phyloP scores from a whole-genome alignment of 2,888 invertebrate genomes.

The Homarus gammarus region DNA sequence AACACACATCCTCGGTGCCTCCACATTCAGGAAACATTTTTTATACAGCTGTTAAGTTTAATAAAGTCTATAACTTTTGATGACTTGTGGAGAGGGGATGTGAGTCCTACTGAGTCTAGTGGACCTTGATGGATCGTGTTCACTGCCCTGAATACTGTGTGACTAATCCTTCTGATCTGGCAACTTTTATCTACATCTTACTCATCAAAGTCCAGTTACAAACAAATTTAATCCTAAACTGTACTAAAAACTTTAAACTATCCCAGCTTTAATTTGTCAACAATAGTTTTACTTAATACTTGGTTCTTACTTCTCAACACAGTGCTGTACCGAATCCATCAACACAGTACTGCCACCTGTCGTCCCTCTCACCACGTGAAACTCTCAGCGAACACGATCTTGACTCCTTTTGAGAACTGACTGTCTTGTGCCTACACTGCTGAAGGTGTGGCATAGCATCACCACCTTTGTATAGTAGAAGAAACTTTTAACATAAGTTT shows the following conservation, averaged over 20 bases:
- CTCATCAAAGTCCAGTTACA: background rate
- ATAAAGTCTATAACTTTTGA: conserved; percentile 50
- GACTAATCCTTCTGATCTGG: background rate
- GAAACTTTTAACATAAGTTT: background rate
- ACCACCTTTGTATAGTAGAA: too few relatives aligned
- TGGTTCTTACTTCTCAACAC: too few relatives aligned
- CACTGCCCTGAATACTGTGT: conserved; percentile 10
- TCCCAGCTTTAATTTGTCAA: background rate
- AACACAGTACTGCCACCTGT: too few relatives aligned
- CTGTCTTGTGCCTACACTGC: background rate
- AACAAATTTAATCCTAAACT: background rate
- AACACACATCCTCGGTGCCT: conserved; percentile 48
- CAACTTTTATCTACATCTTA: background rate
- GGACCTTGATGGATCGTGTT: conserved; percentile 36
- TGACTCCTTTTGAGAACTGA: conserved; percentile 43
- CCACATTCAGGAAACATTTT: conserved; percentile 56
- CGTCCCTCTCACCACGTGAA: too few relatives aligned
- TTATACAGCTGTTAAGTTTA: conserved; percentile 71
- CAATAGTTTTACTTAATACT: background rate
- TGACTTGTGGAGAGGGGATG: conserved; percentile 35
- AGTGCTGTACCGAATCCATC: too few relatives aligned
- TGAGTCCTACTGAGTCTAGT: background rate
- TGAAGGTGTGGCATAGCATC: conserved; percentile 1
- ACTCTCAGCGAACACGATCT: conserved; percentile 26
- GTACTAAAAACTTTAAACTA: background rate